Base-by-base conservation (phyloP, 2,113 vertebrate genomes). In the Haplotaxodon microlepis region DNA sequence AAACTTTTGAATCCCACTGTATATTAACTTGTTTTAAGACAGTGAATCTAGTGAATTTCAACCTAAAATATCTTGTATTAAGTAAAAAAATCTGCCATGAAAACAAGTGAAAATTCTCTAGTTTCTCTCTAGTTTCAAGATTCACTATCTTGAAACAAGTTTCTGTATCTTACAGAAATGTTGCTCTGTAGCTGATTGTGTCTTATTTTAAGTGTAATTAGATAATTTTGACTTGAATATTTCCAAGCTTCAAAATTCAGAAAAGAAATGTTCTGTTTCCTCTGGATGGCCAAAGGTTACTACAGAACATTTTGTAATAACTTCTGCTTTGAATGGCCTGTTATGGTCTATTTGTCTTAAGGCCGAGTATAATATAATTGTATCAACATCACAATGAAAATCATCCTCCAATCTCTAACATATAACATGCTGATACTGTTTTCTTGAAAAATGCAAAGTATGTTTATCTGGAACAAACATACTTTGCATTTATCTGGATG, bases 291-390 rank as follows among this genome's bases (percentile, higher is more conserved):
- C 7, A 21, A 54, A 54, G n/a, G 51, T 54, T 54, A 53, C 19
- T 53, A 0, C 51, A 54, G 51, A 54, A 5, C 51, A 54, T 21
- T 12, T 54, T 54, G 51, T 21, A 54, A 54, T 54, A 21, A 21
- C 51, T 21, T 54, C 0, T 54, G 53, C 0, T 0, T 0, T 54
- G 53, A 0, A 54, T 54, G n/a, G 5, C 6, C n/a, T 54, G 0
- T 24, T 54, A 13, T 54, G n/a, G 6, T 56, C 53, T 0, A 24
- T 13, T 56, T 56, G n/a, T n/a, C 0, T 53, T 56, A 56, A 24
- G 1, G 53, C 4, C 3, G 9, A 53, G 50, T n/a, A n/a, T 53
- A 53, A 10, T 6, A 13, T 42, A 36, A 38, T 38, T 38, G 36
- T 38, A 38, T 38, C 2, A 54, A 54, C 53, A 0, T 24, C 53